A percentile compares a stretch with the other conserved stretches of the same genome.
Evolutionary conservation across 2,888 invertebrate species (phyloP).

Genomic region (Folsomia manolachei): DNA sequence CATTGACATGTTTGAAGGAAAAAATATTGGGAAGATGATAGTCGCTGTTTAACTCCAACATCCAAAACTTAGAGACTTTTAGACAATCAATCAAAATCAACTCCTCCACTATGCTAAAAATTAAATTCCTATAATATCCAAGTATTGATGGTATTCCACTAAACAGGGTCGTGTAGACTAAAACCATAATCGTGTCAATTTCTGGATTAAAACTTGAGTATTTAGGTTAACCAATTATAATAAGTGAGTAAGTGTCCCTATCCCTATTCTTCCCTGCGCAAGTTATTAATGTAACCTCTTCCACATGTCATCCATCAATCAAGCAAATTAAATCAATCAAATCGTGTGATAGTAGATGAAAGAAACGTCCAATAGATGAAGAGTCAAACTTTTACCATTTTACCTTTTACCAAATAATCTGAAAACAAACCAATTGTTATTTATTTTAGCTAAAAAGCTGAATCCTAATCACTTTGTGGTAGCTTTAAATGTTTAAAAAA

Average conservation of each 20-base stretch:
- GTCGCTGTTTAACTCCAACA: conserved; percentile 60
- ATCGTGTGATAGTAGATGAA: not conserved
- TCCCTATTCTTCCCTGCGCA: too few relatives aligned
- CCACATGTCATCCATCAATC: not conserved
- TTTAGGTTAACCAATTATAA: too few relatives aligned
- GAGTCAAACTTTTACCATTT: too few relatives aligned
- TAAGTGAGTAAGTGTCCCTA: too few relatives aligned
- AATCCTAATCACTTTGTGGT: not conserved
- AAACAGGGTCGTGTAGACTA: not conserved
- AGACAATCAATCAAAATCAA: not conserved
- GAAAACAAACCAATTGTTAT: not conserved
- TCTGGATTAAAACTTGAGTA: too few relatives aligned
- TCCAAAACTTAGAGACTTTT: not conserved
- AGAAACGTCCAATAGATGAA: not conserved
- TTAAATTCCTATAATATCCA: not conserved
- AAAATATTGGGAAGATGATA: conserved; percentile 69
- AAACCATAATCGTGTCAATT: not conserved
- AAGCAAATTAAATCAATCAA: too few relatives aligned
- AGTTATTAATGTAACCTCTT: too few relatives aligned
- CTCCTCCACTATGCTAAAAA: too few relatives aligned
- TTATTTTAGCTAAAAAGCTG: not conserved
- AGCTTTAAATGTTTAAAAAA: not conserved
- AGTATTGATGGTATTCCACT: not conserved
- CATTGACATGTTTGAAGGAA: conserved; percentile 63
- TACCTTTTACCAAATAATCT: not conserved